Conservation (phyloP, 2,113 vertebrate genomes). For the Phalacrocorax carbo region DNA sequence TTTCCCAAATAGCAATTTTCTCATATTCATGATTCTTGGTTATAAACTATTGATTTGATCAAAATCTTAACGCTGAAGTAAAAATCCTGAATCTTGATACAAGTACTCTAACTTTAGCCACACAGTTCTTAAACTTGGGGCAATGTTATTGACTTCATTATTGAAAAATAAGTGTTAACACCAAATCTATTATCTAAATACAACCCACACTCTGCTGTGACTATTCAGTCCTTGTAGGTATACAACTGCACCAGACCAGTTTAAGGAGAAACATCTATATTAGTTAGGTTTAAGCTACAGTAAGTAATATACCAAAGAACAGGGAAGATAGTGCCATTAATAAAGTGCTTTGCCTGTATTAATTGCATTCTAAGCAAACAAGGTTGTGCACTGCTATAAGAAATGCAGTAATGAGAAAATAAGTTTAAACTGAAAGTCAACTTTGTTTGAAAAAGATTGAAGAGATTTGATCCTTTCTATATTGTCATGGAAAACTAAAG, state of each 20-base stretch:
- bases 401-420: background rate
- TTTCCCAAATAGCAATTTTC: background rate
- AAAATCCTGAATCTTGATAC: background rate
- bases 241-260: accelerated
- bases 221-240: background rate
- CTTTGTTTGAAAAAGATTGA: background rate
- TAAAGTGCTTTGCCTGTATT: background rate
- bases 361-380: background rate
- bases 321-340: background rate
- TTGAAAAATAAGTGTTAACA: background rate
- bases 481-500: background rate
- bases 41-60: background rate
- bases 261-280: background rate
- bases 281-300: background rate
- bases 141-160: background rate
- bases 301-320: background rate
- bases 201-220: background rate
- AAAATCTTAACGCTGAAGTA: background rate
- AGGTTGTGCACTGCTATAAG: background rate
- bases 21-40: accelerated
- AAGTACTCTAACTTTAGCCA: background rate
- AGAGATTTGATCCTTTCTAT: background rate
- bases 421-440: background rate
- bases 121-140: background rate
- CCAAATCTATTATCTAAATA: background rate